Base-by-base conservation (phyloP, 2,888 invertebrate species). In the Drosophila birchii region DNA sequence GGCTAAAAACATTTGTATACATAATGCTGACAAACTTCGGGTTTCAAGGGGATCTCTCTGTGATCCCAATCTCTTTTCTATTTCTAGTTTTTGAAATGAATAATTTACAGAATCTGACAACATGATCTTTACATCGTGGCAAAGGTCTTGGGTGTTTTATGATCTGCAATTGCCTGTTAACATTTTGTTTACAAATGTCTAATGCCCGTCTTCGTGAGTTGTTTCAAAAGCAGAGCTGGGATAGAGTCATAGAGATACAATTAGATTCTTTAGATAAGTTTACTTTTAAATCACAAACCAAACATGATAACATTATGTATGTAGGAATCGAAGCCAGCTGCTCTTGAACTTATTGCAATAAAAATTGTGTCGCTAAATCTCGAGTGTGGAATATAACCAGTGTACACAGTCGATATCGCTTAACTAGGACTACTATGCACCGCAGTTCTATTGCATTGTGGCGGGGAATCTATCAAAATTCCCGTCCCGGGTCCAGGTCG, bases 391-490 rank as follows among this genome's bases (percentile, higher is more conserved):
- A 68, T 70, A 20, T 68, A 68, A 68, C 67, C 71, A 68, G 71
- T 68, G 67, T 57, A 44, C 23, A 32, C 57, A 45, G 58, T 68
- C 43, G 29, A 51, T 66, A 29, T 44, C 9, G 53, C 39, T 45
- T 75, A 67, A 41, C 59, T 74, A 68, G 56, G 66, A 70, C 72
- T 75, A 71, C 60, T 44, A 54, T 56, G 57, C 63, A 60, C 59
- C 59, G 62, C 63, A 78, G 64, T 53, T 80, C 53, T 62, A 56
- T 57, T 59, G 68, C 49, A 38, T 84, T 69, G 60, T 63, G 45
- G 23, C 66, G 29, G 51, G 71, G 69, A 77, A 69, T 67, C 29
- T 67, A 77, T 69, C 60, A 64, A 62, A 81, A 85, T 69, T 66
- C 41, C 45, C 26, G n/a, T 47, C 45, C 60, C 56, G 58, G 45